Base-by-base conservation (phyloP, 2,113 vertebrate species). In the Brienomyrus brachyistius region DNA sequence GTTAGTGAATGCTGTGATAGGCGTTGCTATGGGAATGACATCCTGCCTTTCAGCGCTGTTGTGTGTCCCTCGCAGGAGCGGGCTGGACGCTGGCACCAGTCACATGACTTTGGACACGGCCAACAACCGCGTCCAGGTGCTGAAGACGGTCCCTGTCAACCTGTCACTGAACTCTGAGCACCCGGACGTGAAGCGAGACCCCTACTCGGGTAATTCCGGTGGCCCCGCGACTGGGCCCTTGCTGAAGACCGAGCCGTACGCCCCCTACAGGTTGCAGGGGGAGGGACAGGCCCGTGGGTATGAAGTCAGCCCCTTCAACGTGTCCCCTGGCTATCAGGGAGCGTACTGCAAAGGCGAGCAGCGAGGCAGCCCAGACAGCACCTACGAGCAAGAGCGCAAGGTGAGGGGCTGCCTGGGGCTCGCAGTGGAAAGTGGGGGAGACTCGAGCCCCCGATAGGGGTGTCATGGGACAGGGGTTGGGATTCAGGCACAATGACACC, bases 91-190 rank as follows among this genome's bases (percentile, higher is more conserved):
- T 1, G 82, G 91, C 86, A 90, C 59, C 89, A 91, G 94, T 92
- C 97, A 97, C 92, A 96, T 89, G 50, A 96, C 95, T 88, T 80
- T 94, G 88, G 97, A 96, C 48, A 93, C 94, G 8, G 93, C 96
- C 91, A 98, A 98, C 90, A 98, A 98, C 92, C 97, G 95, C 0
- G 97, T 98, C 40, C 98, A 98, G 93, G 97, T 98, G 90, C 94
- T 99, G 88, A 99, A 98, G 93, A 98, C 98, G 0, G 96, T 97
- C 23, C 98, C 98, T 0, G 97, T 99, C 92, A 99, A 99, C 93
- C 96, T 99, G 83, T 99, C 97, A 0, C 93, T 99, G 85, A 98
- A 96, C 92, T 95, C 96, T 10, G 98, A 98, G 77, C 95, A 96
- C 88, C 92, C 96, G 92, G 98, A 98, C 0, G 92, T 93, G 62